Conservation (phyloP, 2,113 vertebrate genomes). For the Girardinichthys multiradiatus region DNA sequence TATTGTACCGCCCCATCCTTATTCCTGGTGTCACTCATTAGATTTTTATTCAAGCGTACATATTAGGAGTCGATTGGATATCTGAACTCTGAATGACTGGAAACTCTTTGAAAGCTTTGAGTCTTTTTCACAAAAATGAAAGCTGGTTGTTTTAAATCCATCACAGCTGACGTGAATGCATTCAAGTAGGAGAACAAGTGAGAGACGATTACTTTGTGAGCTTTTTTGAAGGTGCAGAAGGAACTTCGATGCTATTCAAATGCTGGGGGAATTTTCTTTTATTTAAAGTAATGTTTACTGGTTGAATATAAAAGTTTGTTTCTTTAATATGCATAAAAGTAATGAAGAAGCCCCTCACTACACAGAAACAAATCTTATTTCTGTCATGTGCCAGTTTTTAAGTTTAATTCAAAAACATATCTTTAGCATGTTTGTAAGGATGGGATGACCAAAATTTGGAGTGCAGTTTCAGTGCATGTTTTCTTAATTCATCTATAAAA, state of each 20-base stretch:
- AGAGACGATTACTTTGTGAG: background rate
- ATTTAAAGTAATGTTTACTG: background rate
- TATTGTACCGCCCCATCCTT: no score
- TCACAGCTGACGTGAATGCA: background rate
- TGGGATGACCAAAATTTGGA: no score
- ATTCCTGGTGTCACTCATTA: background rate
- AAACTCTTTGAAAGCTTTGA: background rate
- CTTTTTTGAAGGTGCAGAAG: background rate
- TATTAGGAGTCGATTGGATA: background rate
- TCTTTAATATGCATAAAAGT: background rate
- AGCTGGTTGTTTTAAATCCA: background rate
- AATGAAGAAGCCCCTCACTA: background rate
- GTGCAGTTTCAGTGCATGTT: no score
- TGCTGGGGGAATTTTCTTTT: background rate
- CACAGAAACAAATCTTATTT: background rate
- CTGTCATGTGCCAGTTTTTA: no score
- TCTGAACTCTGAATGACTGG: background rate
- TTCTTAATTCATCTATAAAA: no score
- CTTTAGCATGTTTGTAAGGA: no score
- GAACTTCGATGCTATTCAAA: background rate
- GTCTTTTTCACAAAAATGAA: background rate
- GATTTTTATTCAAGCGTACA: background rate
- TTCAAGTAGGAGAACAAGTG: background rate
- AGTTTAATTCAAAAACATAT: no score
- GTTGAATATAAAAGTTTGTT: background rate